Evolutionary conservation across 1,140 invertebrate species (phyloP), one percentile per base, ranked within the genome.

Genomic region (Dinoponera quadriceps): DNA sequence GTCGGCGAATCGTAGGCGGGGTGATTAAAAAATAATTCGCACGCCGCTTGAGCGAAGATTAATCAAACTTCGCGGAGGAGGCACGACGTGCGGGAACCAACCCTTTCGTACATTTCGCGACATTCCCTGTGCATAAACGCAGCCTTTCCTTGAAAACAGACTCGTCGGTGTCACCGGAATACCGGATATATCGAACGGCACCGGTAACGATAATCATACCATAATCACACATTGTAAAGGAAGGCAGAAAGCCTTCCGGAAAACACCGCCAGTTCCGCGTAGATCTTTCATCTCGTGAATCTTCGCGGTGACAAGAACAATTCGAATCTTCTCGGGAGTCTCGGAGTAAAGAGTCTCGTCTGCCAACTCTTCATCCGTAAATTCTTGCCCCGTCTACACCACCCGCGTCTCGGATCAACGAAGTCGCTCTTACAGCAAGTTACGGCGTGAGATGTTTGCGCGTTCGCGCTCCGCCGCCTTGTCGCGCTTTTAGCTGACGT

Each of bases 1-100:
- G 63, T 78, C 18, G 18, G 18, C 51, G n/a, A 44, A 9, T 27
- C 18, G 14, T 57, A 48, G 51, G 7, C 11, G 14, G 49, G n/a
- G 57, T 57, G 33, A 78, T 78, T 48, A 78, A 78, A 78, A 78
- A 78, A 54, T 78, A 77, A 77, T 77, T 54, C 4, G 54, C 38
- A 77, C 33, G 49, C 48, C 22, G 16, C 20, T 38, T 16, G 62
- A 38, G 48, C 38, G 54, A 68, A 25, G 66, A 66, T 78, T 78
- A 78, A 68, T 78, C 63, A 57, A 57, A 44, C 29, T 44, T n/a
- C 27, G 25, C 16, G 49, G 38, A 3, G 38, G 16, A 38, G 66
- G 66, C 11, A 22, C 25, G 1, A 66, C 48, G 18, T 13, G 18
- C 22, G 22, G 57, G 3, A 57, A 25, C 69, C 22, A 69, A 57